Percentiles rank a stretch among this genome's conserved stretches.
Conservation (phyloP, 2,888 invertebrate genomes). For the Diarsia brunnea region DNA sequence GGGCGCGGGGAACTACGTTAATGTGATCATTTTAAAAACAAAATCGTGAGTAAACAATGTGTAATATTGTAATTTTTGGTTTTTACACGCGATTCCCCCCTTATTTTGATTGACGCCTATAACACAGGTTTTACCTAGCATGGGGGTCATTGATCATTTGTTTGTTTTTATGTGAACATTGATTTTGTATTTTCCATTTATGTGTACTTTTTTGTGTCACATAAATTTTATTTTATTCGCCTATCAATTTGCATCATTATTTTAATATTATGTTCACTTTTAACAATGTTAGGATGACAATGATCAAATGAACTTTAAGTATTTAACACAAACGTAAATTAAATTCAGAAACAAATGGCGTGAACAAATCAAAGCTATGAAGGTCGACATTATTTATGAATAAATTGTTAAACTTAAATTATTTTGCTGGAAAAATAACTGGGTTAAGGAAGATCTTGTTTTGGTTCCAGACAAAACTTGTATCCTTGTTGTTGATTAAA, state of each 20-base stretch:
- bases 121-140: no score
- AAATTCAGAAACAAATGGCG: conserved; percentile 9
- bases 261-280: conserved; percentile 15
- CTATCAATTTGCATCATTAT: not conserved
- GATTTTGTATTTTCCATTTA: no score
- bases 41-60: conserved; percentile 25
- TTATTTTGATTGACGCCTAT: no score
- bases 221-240: no score
- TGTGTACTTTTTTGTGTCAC: no score
- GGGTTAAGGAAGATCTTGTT: conserved; percentile 7
- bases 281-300: conserved; percentile 35
- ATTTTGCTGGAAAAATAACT: conserved; percentile 32
- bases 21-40: not conserved
- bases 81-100: no score
- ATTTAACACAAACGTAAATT: not conserved
- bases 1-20: conserved; percentile 6
- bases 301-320: conserved; percentile 28
- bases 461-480: conserved; percentile 17
- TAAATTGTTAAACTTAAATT: not conserved
- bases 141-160: no score
- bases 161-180: no score
- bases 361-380: conserved; percentile 18
- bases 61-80: conserved; percentile 11
- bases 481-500: not conserved
- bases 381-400: conserved; percentile 23